These are phyloP conservation scores for Pangasius macronema DNA, from an alignment of 2,797 vertebrate species.

Conservation along the genomic window DNA sequence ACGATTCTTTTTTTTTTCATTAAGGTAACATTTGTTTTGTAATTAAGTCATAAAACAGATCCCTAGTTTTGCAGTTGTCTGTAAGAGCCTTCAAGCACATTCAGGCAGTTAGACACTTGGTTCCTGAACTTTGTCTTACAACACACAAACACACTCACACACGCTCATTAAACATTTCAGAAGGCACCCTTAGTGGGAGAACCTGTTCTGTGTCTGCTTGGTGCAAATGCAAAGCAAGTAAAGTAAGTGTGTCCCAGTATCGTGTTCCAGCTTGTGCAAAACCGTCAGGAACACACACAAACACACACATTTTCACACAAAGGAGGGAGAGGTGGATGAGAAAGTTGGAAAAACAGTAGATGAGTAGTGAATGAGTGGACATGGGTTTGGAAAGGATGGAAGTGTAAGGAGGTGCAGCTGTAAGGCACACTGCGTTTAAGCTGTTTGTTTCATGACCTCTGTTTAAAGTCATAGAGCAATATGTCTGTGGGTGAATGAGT, in stretches of 20 bases:
- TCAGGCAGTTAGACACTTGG: conserved; percentile 8
- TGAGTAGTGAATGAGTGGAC: conserved; percentile 12
- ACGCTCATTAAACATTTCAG: conserved; percentile 27
- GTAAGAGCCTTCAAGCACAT: conserved; percentile 29
- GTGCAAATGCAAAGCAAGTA: conserved; percentile 70
- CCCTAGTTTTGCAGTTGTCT: conserved; percentile 30
- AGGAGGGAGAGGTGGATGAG: conserved; percentile 40
- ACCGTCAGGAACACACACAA: conserved; percentile 60
- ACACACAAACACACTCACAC: conserved; percentile 26
- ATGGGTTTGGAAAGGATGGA: conserved; percentile 5
- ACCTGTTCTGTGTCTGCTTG: conserved; percentile 68
- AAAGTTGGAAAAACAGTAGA: conserved; percentile 6
- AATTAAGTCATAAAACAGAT: conserved; percentile 31
- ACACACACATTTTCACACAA: conserved; percentile 70
- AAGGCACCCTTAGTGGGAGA: conserved; percentile 55
- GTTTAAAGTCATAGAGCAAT: not conserved
- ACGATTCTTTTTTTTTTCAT: not conserved
- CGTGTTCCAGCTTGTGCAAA: conserved; percentile 74
- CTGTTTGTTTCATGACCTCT: not conserved
- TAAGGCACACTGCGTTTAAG: not conserved
- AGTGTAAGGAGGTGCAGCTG: not conserved
- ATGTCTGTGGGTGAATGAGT: not conserved
- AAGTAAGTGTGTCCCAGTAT: conserved; percentile 74
- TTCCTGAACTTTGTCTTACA: conserved; percentile 22
- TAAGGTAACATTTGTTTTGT: conserved; percentile 20